Percentiles rank a stretch among this genome's conserved stretches.
Conservation (phyloP, 2,797 vertebrate species). For the Ispidina picta region DNA sequence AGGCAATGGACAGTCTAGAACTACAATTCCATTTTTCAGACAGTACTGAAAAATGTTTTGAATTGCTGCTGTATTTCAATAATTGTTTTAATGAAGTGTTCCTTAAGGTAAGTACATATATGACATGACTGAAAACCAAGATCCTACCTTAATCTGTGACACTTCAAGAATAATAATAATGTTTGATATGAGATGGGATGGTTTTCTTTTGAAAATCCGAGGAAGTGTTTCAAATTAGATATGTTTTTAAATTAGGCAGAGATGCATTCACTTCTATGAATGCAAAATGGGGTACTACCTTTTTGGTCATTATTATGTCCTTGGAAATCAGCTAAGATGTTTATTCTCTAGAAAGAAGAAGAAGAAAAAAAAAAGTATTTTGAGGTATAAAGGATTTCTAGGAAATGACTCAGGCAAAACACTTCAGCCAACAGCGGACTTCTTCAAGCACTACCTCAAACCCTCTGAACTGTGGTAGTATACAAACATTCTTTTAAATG, state of each 20-base stretch:
- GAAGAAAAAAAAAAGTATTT: not conserved
- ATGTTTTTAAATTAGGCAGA: not conserved
- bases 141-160: not conserved
- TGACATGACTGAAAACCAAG: not conserved
- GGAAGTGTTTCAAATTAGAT: not conserved
- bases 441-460: constrained; percentile 21
- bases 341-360: constrained; percentile 32
- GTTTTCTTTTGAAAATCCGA: not conserved
- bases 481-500: not conserved
- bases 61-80: not conserved
- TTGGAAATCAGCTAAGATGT: constrained; percentile 14
- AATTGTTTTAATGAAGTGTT: not conserved
- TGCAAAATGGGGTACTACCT: not conserved
- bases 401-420: constrained; percentile 25
- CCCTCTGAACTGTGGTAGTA: not conserved
- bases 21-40: not conserved
- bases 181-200: not conserved
- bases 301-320: constrained; percentile 3
- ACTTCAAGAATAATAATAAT: not conserved
- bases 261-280: not conserved
- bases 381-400: constrained; percentile 49
- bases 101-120: not conserved
- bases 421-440: constrained; percentile 1
- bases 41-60: not conserved
- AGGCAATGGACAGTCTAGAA: not conserved